These are phyloP conservation scores for Dinoponera quadriceps DNA, from an alignment of 1,140 invertebrate species.

Conservation along the genomic window DNA sequence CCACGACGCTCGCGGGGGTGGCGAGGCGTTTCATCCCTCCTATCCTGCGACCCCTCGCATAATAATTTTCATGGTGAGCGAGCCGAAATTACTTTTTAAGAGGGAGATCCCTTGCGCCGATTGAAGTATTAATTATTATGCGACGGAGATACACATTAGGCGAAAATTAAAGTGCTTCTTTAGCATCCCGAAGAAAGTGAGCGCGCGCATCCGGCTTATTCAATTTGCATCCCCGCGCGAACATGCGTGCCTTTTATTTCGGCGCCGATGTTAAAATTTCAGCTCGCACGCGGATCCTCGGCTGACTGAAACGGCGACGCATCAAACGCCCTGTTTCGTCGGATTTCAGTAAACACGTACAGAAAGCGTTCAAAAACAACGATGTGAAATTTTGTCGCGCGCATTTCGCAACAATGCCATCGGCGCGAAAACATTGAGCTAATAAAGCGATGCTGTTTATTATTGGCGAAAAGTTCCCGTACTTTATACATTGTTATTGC, in stretches of 20 bases:
- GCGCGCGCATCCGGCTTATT: neutral
- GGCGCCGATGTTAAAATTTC: neutral
- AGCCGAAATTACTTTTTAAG: slow-evolving; percentile 78
- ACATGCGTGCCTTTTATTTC: neutral
- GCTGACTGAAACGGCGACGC: neutral
- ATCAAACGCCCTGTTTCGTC: neutral
- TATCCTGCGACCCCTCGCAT: slow-evolving; percentile 45
- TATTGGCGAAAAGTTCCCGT: neutral
- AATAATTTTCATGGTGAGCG: slow-evolving; percentile 74
- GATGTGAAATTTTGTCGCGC: slow-evolving; percentile 13
- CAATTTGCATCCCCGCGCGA: neutral
- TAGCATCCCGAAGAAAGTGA: neutral
- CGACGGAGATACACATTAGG: slow-evolving; percentile 46
- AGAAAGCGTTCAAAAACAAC: slow-evolving; percentile 2
- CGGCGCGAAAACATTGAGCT: neutral
- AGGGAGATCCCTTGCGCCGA: slow-evolving; percentile 54
- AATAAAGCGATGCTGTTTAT: slow-evolving; percentile 35
- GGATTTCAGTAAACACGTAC: neutral
- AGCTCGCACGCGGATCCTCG: neutral
- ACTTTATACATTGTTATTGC: neutral
- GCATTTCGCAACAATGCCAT: neutral
- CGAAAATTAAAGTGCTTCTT: neutral
- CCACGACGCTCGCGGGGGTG: neutral
- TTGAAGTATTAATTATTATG: slow-evolving; percentile 82
- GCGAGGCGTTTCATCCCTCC: slow-evolving; percentile 51